Percentiles rank a stretch among this genome's conserved stretches.
These are phyloP conservation scores for Noctua janthina DNA, from an alignment of 2,888 invertebrate species.

Conservation along the genomic window DNA sequence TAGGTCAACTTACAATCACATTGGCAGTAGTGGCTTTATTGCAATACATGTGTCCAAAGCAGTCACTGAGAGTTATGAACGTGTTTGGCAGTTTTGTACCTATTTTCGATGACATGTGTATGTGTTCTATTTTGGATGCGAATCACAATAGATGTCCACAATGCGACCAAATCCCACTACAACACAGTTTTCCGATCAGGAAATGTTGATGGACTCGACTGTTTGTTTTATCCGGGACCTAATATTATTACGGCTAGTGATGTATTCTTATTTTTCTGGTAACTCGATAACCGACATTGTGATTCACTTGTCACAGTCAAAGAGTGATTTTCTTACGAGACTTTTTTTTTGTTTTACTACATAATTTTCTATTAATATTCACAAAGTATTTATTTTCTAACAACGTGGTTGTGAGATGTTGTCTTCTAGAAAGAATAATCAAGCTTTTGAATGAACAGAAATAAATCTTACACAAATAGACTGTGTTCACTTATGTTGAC, in stretches of 20 bases:
- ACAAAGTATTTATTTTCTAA: background rate
- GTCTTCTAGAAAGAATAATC: background rate
- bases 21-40: background rate
- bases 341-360: background rate
- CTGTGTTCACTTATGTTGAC: background rate
- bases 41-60: background rate
- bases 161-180: background rate
- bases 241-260: slow-evolving; percentile 19
- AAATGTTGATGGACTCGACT: background rate
- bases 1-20: background rate
- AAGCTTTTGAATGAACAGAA: background rate
- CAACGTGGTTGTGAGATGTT: background rate
- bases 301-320: background rate
- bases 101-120: background rate
- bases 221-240: background rate
- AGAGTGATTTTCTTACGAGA: slow-evolving; percentile 4
- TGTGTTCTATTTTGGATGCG: slow-evolving; percentile 4
- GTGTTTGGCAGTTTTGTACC: background rate
- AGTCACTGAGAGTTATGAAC: background rate
- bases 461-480: background rate
- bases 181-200: slow-evolving; percentile 14
- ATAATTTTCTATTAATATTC: background rate
- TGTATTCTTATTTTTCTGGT: slow-evolving; percentile 21
- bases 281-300: slow-evolving; percentile 15
- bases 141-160: slow-evolving; percentile 19